Evolutionary conservation across 2,797 vertebrate genomes (phyloP).

Genomic region (Enteromius thamalakanensis): DNA sequence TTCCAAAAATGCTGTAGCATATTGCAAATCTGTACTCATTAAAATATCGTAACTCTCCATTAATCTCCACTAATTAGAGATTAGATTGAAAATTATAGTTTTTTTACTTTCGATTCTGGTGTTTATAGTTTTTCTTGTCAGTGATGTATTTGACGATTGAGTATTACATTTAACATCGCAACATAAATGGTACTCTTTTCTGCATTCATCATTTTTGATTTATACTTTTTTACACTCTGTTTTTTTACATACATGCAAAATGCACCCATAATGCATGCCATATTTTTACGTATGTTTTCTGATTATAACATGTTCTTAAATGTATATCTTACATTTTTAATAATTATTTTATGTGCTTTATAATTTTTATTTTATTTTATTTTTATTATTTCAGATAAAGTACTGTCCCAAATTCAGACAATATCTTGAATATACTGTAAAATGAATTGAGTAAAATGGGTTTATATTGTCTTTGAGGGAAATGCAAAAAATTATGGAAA

Average conservation of each 20-base stretch:
- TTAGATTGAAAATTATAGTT: constrained; percentile 29
- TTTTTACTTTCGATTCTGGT: constrained; percentile 5
- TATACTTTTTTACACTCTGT: background rate
- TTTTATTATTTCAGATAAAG: background rate
- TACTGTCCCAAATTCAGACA: no score
- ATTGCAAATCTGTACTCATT: constrained; percentile 35
- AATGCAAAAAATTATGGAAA: no score
- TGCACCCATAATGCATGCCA: background rate
- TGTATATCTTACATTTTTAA: no score
- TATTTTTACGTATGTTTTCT: background rate
- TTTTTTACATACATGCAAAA: background rate
- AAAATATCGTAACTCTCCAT: constrained; percentile 40
- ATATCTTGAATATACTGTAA: no score
- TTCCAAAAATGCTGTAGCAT: constrained; percentile 35
- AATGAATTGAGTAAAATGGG: no score
- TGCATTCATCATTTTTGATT: background rate
- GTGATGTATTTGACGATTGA: background rate
- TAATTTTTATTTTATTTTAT: background rate
- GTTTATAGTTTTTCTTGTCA: background rate
- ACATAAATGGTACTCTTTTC: background rate
- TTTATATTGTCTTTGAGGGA: no score
- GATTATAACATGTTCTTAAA: background rate
- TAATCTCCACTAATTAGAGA: constrained; percentile 50
- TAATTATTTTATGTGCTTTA: no score
- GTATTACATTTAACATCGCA: background rate